Base-by-base conservation (phyloP, 1,140 invertebrate genomes). In the Chymomyza costata region DNA sequence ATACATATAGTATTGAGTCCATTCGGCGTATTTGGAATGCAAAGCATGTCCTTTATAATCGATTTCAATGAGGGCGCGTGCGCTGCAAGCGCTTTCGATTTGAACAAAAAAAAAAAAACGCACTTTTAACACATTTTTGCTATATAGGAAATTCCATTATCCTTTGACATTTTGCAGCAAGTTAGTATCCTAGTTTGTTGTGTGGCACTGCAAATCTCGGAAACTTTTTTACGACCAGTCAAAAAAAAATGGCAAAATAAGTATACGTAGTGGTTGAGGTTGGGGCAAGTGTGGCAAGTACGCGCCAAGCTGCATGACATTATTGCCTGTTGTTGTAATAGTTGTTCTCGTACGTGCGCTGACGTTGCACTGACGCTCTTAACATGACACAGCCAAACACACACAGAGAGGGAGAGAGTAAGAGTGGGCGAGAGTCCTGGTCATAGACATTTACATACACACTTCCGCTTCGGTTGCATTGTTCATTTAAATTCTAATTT, bases 401-500 rank as follows among this genome's bases (percentile, higher is more conserved):
- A 63, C 48, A 53, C 51, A 53, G n/a, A n/a, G n/a, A n/a, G n/a
- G n/a, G n/a, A n/a, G n/a, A n/a, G n/a, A n/a, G n/a, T n/a, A n/a
- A n/a, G n/a, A n/a, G n/a, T n/a, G n/a, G n/a, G n/a, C n/a, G n/a
- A n/a, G n/a, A n/a, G n/a, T n/a, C n/a, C n/a, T n/a, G n/a, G n/a
- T n/a, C n/a, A n/a, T n/a, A n/a, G 46, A 38, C 60, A 52, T 47
- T 71, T 49, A 34, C 47, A 63, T 53, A 21, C 34, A 61, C 51
- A 78, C 71, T 78, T 78, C 73, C 71, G 71, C 41, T 67, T 63
- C 56, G 67, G 62, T 67, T 78, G 71, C 71, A 78, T 80, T 78
- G 71, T 80, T 78, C 71, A 78, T 78, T 78, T 78, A 78, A 78
- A 78, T 78, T 78, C 73, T 78, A 78, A 78, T 78, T 78, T 78